Conservation (phyloP, 2,797 vertebrate genomes). For the Bovichtus variegatus region DNA sequence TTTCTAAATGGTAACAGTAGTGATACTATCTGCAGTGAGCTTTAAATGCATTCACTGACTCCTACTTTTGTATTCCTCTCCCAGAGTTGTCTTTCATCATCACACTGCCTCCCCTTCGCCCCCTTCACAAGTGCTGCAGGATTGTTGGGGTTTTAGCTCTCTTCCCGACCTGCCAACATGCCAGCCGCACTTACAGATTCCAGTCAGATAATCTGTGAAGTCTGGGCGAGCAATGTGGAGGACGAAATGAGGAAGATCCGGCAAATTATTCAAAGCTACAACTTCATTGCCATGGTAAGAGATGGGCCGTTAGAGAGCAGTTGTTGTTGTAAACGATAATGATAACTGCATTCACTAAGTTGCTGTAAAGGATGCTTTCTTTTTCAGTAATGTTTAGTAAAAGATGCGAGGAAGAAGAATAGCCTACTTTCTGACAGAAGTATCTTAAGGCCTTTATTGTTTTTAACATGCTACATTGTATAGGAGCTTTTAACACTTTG, state of each 20-base stretch:
- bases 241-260: constrained; percentile 99
- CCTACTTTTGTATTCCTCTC: not conserved
- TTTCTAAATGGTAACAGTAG: not conserved
- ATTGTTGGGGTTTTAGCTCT: constrained; percentile 51
- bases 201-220: constrained; percentile 98
- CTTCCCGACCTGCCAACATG: constrained; percentile 85
- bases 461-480: no score
- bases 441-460: no score
- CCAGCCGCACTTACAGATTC: constrained; percentile 97
- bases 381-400: no score
- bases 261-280: constrained; percentile 96
- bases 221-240: constrained; percentile 98
- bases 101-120: constrained; percentile 5
- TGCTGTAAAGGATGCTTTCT: no score
- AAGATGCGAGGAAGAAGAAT: no score
- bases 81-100: constrained; percentile 32
- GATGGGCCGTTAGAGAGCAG: no score
- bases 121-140: constrained; percentile 36
- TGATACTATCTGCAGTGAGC: not conserved
- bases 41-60: not conserved
- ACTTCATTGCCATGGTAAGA: constrained; percentile 97
- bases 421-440: no score
- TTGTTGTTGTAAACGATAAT: no score
- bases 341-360: no score
- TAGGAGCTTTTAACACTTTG: no score